Percentiles rank a stretch among this genome's conserved stretches.
Evolutionary conservation across 2,797 vertebrate genomes (phyloP).

Genomic region (Phylloscopus collybita): DNA sequence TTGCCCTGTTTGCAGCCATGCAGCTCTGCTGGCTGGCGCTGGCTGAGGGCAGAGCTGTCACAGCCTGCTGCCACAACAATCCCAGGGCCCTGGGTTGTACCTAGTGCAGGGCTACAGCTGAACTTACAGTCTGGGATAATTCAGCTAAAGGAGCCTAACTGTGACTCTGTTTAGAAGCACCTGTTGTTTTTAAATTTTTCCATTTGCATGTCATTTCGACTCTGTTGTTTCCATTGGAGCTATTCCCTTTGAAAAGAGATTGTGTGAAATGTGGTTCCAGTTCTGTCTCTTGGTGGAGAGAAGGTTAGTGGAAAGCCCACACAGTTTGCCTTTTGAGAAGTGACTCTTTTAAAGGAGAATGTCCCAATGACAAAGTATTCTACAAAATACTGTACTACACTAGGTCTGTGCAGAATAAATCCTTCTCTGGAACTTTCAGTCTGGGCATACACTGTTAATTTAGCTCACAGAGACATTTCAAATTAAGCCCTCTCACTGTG

Average conservation of each 20-base stretch:
- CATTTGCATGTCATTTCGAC: accelerated
- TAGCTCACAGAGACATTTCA: neutral
- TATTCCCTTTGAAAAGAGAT: neutral
- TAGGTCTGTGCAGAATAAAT: neutral
- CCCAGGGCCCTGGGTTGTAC: accelerated
- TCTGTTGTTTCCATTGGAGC: neutral
- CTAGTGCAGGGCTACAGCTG: neutral
- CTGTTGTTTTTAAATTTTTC: neutral
- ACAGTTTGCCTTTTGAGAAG: neutral
- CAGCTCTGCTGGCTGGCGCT: accelerated
- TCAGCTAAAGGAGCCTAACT: neutral
- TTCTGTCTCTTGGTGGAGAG: neutral
- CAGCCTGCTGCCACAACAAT: neutral
- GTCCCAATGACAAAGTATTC: neutral
- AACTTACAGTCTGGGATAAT: neutral
- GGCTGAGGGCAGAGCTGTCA: neutral
- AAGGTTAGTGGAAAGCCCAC: neutral
- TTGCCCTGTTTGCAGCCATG: neutral
- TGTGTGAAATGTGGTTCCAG: neutral
- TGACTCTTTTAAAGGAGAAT: neutral
- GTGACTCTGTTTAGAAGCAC: neutral
- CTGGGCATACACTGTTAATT: neutral
- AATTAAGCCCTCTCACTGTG: neutral
- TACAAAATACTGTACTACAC: neutral
- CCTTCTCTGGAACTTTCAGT: neutral